Evolutionary conservation across 2,888 invertebrate species (phyloP).

Genomic region (Diploptera punctata): DNA sequence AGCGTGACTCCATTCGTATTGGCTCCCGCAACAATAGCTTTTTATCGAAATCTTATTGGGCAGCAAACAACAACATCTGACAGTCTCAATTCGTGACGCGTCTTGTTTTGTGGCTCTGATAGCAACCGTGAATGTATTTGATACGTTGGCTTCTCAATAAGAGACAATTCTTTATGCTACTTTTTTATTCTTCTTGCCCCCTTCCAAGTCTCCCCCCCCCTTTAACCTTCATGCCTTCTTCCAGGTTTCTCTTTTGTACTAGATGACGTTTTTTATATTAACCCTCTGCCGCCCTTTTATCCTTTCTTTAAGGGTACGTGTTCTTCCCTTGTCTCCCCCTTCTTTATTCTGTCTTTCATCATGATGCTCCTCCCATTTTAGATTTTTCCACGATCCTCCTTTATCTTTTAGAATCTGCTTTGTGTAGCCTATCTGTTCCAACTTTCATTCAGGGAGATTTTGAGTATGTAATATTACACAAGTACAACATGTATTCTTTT

Average conservation of each 20-base stretch:
- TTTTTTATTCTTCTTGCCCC: not conserved
- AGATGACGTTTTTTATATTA: conserved; percentile 22
- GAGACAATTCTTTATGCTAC: conserved; percentile 18
- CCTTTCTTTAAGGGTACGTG: conserved; percentile 22
- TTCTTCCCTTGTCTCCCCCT: not conserved
- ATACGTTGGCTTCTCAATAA: conserved; percentile 8
- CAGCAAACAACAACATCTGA: conserved; percentile 2
- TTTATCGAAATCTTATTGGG: conserved; percentile 14
- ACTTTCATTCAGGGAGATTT: too few species aligned
- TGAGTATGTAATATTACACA: too few species aligned
- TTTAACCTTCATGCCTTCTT: not conserved
- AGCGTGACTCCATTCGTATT: conserved; percentile 14
- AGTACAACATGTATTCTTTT: too few species aligned
- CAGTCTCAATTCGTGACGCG: conserved; percentile 22
- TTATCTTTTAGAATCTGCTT: not conserved
- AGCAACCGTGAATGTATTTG: conserved; percentile 8
- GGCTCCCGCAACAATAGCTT: not conserved
- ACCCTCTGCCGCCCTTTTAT: conserved; percentile 8
- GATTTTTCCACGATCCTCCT: not conserved
- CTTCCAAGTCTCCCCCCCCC: not conserved
- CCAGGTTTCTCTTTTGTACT: not conserved
- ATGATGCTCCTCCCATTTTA: not conserved
- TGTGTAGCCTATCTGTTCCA: too few species aligned
- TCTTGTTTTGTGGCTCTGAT: not conserved
- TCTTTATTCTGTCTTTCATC: not conserved